phyloP scores from a whole-genome alignment of 2,888 invertebrate genomes.

The Molorchus minor region DNA sequence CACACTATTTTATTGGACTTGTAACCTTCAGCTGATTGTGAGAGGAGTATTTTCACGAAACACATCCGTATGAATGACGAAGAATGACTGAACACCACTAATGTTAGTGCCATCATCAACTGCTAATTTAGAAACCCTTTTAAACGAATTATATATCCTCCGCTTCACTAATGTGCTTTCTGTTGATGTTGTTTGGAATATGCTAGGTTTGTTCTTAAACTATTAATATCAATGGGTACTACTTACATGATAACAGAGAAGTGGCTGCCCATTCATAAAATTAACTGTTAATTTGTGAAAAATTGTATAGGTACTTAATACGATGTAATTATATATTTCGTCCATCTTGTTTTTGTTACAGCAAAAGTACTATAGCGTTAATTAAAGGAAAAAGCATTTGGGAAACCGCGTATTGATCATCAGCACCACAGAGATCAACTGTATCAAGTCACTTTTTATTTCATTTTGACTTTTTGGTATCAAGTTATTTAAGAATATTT shows the following conservation, averaged over 20 bases:
- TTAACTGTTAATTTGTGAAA: background rate
- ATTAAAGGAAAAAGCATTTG: no score
- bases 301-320: background rate
- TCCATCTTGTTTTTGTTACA: no score
- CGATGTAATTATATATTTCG: background rate
- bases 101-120: conserved; percentile 62
- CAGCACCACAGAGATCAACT: no score
- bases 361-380: no score
- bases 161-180: conserved; percentile 61
- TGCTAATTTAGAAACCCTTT: conserved; percentile 63
- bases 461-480: no score
- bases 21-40: conserved; percentile 16
- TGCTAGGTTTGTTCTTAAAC: conserved; percentile 35
- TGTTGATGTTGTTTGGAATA: conserved; percentile 57
- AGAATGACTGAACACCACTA: conserved; percentile 60
- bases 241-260: conserved; percentile 36
- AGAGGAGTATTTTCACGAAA: conserved; percentile 32
- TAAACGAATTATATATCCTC: conserved; percentile 62
- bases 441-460: no score
- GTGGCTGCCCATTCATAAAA: no score
- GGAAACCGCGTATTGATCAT: no score
- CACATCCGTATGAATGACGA: conserved; percentile 56
- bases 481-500: no score
- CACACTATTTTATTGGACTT: conserved; percentile 7
- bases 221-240: conserved; percentile 25